Percentiles rank a stretch among this genome's conserved stretches.
Conservation (phyloP, 2,113 vertebrate species). For the Fukomys damarensis region DNA sequence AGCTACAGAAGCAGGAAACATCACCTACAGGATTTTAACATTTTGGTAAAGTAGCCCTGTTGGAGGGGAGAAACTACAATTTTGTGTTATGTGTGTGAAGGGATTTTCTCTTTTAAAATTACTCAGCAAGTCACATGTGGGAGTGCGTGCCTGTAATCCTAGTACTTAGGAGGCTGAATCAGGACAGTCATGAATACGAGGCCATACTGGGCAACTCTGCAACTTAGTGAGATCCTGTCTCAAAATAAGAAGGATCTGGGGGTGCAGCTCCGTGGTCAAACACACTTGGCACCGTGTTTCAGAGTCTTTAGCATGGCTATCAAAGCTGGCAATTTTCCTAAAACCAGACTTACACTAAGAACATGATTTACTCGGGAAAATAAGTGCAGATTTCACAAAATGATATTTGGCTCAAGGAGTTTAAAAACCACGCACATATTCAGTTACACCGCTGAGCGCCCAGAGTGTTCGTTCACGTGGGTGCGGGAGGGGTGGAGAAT, state of each 20-base stretch:
- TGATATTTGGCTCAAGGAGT: not conserved
- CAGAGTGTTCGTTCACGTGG: not conserved
- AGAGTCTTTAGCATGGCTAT: not conserved
- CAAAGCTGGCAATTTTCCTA: slow-evolving; percentile 9
- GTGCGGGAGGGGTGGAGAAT: not conserved
- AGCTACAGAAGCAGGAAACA: not conserved
- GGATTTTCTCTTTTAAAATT: slow-evolving; percentile 39
- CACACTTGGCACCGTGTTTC: not conserved
- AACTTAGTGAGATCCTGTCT: not conserved
- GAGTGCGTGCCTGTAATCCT: not conserved
- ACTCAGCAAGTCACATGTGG: not conserved
- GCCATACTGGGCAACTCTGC: not conserved
- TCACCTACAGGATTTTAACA: not conserved
- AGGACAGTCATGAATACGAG: not conserved
- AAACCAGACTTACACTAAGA: not conserved
- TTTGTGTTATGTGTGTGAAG: not conserved
- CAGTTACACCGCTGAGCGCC: not conserved
- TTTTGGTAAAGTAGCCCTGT: not conserved
- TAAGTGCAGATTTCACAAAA: not conserved
- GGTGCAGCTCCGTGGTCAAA: not conserved
- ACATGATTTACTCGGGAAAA: not conserved
- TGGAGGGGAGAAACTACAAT: not conserved
- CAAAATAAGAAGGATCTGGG: not conserved
- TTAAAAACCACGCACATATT: not conserved
- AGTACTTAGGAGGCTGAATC: not conserved